Evolutionary conservation across 2,797 vertebrate species (phyloP).

Genomic region (Lepus oiostolus): DNA sequence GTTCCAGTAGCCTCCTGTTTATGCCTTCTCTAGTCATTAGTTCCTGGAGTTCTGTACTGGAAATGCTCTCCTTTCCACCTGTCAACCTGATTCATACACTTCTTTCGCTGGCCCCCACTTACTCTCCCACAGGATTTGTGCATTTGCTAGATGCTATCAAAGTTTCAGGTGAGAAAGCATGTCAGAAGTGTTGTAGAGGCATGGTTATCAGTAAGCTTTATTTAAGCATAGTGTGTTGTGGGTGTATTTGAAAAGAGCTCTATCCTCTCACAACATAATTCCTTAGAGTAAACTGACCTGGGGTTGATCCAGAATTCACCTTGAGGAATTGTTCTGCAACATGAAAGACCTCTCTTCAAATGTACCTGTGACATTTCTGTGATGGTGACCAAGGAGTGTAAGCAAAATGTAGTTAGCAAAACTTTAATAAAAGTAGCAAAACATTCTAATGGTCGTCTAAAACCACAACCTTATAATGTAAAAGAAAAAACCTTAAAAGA

Average conservation of each 20-base stretch:
- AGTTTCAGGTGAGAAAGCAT: background rate
- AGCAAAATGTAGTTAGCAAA: background rate
- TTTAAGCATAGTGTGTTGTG: background rate
- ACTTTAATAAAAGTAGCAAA: background rate
- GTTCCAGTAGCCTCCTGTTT: background rate
- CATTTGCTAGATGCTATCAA: background rate
- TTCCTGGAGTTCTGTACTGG: slow-evolving; percentile 11
- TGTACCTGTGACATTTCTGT: no score
- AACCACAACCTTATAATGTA: background rate
- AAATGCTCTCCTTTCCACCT: slow-evolving; percentile 56
- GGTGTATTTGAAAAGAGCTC: background rate
- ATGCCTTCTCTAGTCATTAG: slow-evolving; percentile 30
- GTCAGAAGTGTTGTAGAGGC: background rate
- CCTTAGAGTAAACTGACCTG: background rate
- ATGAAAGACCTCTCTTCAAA: no score
- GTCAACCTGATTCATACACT: background rate
- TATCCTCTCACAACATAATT: background rate
- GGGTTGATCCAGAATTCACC: no score
- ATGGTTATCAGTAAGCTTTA: background rate
- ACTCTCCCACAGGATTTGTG: background rate
- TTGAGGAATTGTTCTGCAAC: no score
- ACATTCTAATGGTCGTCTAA: background rate
- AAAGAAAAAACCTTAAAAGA: background rate
- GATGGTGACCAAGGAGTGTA: no score
- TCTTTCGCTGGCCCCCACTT: background rate